Evolutionary conservation across 2,113 vertebrate genomes (phyloP), one percentile per base, ranked within the genome.

Genomic region (Naja naja): DNA sequence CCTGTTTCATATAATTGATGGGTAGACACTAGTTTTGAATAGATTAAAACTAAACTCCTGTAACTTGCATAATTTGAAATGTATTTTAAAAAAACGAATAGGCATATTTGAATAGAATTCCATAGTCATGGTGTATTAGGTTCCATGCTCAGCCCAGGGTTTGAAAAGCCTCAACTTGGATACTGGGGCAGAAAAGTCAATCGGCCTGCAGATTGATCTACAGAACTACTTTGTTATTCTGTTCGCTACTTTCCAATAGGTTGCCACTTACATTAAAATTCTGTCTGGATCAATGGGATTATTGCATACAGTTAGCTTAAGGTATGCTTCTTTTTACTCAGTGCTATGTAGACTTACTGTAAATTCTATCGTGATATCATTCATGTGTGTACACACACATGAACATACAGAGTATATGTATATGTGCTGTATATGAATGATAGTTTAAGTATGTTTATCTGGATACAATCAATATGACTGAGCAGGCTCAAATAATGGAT

Each of bases 361-460:
- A 30, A 54, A 4, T 3, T 64, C 54, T 87, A 10, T 20, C 30
- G 45, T n/a, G 30, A 8, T 74, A 69, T 34, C 12, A 43, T 64
- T 27, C 3, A n/a, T 69, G 27, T 58, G 22, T 49, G 11, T 8
- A 25, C 7, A 3, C 23, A 58, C 56, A 27, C 23, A 58, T 0
- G 5, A 47, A 47, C 5, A 58, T 8, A 58, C 55, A 58, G 1
- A 58, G 55, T 86, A 22, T 85, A 20, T 86, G 23, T 86, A 16
- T 43, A 52, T 30, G 34, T 39, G 18, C n/a, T 85, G 2, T 27
- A 47, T 56, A 87, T n/a, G 47, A 87, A 91, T 25, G 25, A 4
- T 18, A 92, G 58, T 69, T 64, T n/a, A 54, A 58, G 53, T n/a
- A 49, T 69, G 49, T 88, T 92, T 92, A 92, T 88, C 49, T 53